Percentiles rank a stretch among this genome's conserved stretches.
Conservation (phyloP, 1,140 invertebrate species). For the Globodera rostochiensis region DNA sequence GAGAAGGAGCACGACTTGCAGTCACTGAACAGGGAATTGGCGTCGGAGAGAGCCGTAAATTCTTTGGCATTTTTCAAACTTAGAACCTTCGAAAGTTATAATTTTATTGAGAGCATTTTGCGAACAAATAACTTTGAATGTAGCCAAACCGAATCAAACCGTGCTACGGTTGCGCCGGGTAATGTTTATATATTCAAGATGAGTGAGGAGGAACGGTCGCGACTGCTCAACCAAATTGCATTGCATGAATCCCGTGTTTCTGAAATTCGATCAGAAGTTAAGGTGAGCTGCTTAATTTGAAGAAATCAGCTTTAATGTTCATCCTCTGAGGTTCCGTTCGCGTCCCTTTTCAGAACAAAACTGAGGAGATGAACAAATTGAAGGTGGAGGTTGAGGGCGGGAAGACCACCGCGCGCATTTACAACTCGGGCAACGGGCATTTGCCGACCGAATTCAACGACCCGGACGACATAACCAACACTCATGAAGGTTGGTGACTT, state of each 20-base stretch:
- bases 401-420: background rate
- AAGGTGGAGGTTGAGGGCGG: slow-evolving; percentile 77
- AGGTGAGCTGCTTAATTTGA: background rate
- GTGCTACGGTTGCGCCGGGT: too few relatives aligned
- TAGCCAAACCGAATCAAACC: too few relatives aligned
- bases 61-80: background rate
- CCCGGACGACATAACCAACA: slow-evolving; percentile 52
- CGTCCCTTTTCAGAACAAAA: slow-evolving; percentile 71
- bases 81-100: too few relatives aligned
- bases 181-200: slow-evolving; percentile 71
- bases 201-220: slow-evolving; percentile 85
- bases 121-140: too few relatives aligned
- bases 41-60: slow-evolving; percentile 72
- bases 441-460: slow-evolving; percentile 49
- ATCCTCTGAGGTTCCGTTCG: too few relatives aligned
- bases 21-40: slow-evolving; percentile 86
- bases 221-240: slow-evolving; percentile 70
- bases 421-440: slow-evolving; percentile 73
- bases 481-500: slow-evolving; percentile 48
- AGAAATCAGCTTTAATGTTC: background rate
- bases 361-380: slow-evolving; percentile 83
- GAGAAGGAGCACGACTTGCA: slow-evolving; percentile 78
- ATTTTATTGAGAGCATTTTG: too few relatives aligned
- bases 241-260: slow-evolving; percentile 49
- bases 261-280: slow-evolving; percentile 47